phyloP scores from a whole-genome alignment of 2,888 invertebrate species.

The Anodontia alba region DNA sequence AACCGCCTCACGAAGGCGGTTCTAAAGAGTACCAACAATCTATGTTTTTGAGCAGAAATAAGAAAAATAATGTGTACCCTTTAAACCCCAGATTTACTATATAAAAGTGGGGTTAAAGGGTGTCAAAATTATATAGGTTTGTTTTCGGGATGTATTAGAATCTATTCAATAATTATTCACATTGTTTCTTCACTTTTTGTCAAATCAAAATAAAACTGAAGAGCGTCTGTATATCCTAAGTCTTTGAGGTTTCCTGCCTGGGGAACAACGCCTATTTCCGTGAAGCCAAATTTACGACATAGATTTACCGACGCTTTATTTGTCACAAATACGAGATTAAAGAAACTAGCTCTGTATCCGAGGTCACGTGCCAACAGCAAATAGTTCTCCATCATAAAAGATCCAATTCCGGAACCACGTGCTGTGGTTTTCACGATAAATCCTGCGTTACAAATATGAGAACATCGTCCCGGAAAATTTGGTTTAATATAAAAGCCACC shows the following conservation, averaged over 20 bases:
- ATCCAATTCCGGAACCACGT: slow-evolving; percentile 62
- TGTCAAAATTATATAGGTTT: too few species aligned
- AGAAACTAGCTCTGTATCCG: slow-evolving; percentile 68
- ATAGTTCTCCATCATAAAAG: slow-evolving; percentile 61
- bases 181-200: too few species aligned
- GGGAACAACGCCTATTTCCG: slow-evolving; percentile 65
- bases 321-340: slow-evolving; percentile 69
- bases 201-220: slow-evolving; percentile 71
- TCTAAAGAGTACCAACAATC: too few species aligned
- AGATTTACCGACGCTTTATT: slow-evolving; percentile 59
- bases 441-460: slow-evolving; percentile 70
- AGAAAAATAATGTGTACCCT: too few species aligned
- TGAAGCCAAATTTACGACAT: slow-evolving; percentile 66
- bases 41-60: too few species aligned
- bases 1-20: too few species aligned
- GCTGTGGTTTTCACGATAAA: slow-evolving; percentile 59
- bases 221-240: slow-evolving; percentile 59
- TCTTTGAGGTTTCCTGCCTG: slow-evolving; percentile 71
- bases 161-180: too few species aligned
- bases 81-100: too few species aligned
- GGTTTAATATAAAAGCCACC: slow-evolving; percentile 71
- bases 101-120: too few species aligned
- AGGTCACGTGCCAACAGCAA: slow-evolving; percentile 65
- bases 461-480: slow-evolving; percentile 72
- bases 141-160: too few species aligned